Evolutionary conservation across 2,888 invertebrate species (phyloP).

Genomic region (Drosophila meridiana): DNA sequence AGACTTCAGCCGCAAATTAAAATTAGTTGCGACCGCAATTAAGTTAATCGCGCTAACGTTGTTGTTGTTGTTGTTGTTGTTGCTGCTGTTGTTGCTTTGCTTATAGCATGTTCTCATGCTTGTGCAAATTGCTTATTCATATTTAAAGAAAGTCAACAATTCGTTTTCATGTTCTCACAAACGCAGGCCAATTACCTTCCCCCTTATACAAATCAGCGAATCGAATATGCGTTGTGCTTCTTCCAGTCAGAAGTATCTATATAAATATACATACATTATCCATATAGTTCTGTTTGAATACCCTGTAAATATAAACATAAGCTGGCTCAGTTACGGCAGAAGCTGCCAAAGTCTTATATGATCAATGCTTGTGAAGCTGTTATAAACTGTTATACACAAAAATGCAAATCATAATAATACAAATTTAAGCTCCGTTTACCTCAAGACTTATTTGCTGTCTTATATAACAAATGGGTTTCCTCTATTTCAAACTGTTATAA

Average conservation of each 20-base stretch:
- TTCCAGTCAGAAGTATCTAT: conserved; percentile 19
- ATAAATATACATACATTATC: conserved; percentile 8
- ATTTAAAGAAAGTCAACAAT: conserved; percentile 61
- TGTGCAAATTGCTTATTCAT: conserved; percentile 51
- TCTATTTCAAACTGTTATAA: not conserved
- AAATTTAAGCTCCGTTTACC: not conserved
- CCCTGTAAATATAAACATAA: not conserved
- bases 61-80: conserved; percentile 36
- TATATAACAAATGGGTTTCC: not conserved
- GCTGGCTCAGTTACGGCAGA: not conserved
- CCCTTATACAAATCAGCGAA: conserved; percentile 20
- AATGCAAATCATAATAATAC: no score
- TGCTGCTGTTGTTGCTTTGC: conserved; percentile 18
- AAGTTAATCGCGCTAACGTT: conserved; percentile 54
- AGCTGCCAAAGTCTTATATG: not conserved
- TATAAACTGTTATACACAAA: not conserved
- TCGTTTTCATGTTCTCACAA: conserved; percentile 58
- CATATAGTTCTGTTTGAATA: not conserved
- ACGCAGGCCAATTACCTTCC: conserved; percentile 44
- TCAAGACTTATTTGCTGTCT: not conserved
- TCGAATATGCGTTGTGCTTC: conserved; percentile 7
- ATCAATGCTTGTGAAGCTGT: not conserved
- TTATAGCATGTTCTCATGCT: conserved; percentile 62
- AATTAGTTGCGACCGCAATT: conserved; percentile 64
- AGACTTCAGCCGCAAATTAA: conserved; percentile 26